These are phyloP conservation scores for Centroberyx gerrardi DNA, from an alignment of 2,797 vertebrate genomes.

Conservation along the genomic window DNA sequence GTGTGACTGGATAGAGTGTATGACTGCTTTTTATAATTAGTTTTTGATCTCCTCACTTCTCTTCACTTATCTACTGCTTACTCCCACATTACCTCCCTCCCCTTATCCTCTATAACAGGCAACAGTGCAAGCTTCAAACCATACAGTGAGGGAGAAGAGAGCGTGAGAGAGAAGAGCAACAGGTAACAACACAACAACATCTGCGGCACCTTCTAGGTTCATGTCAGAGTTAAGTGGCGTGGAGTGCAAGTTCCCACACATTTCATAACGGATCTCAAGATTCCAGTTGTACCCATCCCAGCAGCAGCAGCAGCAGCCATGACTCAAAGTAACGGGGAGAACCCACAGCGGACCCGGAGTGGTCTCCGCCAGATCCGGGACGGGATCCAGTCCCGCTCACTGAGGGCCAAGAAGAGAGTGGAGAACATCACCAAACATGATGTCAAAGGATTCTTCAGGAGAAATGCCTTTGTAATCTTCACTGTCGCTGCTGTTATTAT, in stretches of 20 bases:
- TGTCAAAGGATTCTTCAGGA: constrained; percentile 89
- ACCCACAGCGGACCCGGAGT: constrained; percentile 81
- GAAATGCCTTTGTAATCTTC: constrained; percentile 95
- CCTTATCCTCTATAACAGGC: constrained; percentile 7
- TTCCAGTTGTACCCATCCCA: background rate
- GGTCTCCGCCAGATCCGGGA: constrained; percentile 90
- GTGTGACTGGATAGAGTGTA: background rate
- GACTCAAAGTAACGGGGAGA: constrained; percentile 91
- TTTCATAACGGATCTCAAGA: constrained; percentile 15
- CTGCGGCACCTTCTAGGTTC: background rate
- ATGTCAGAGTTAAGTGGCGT: background rate
- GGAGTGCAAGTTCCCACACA: constrained; percentile 7
- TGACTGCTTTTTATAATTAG: background rate
- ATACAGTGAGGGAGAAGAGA: constrained; percentile 22
- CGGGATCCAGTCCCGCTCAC: constrained; percentile 89
- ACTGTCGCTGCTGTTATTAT: constrained; percentile 92
- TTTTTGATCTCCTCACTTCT: background rate
- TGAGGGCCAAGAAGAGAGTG: constrained; percentile 90
- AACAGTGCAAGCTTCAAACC: background rate
- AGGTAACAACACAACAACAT: background rate
- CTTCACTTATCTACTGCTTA: background rate
- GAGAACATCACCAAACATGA: constrained; percentile 90
- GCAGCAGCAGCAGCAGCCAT: constrained; percentile 74
- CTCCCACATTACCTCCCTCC: background rate
- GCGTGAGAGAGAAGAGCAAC: constrained; percentile 7